Percentiles rank a stretch among this genome's conserved stretches.
phyloP scores from a whole-genome alignment of 2,797 vertebrate genomes.

The Melanogrammus aeglefinus region DNA sequence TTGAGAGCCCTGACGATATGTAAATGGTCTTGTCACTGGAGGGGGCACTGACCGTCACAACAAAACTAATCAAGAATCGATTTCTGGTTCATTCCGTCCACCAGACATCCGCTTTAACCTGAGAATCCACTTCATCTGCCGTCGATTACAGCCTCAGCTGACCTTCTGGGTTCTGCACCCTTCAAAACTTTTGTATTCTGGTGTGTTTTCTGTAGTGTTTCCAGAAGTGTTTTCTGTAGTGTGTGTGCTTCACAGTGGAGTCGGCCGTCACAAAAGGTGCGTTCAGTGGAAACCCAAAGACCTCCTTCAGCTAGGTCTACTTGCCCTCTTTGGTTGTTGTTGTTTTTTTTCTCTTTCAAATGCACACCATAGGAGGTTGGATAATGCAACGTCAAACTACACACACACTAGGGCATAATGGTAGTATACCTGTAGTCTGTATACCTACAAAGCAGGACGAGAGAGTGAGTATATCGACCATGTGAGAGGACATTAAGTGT shows the following conservation, averaged over 20 bases:
- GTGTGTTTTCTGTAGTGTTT: background rate
- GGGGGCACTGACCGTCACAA: background rate
- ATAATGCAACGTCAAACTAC: background rate
- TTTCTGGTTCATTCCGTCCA: background rate
- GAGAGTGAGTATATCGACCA: background rate
- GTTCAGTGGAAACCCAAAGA: too few relatives aligned
- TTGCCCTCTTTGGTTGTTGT: too few relatives aligned
- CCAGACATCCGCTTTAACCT: too few relatives aligned
- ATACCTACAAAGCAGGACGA: background rate
- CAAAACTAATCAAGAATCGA: background rate
- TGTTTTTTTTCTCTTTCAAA: background rate
- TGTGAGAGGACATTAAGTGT: background rate
- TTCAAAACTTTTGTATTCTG: background rate
- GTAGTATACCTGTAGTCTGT: background rate
- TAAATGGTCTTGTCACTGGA: background rate
- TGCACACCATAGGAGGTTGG: background rate
- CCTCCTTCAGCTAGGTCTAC: too few relatives aligned
- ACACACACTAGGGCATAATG: background rate
- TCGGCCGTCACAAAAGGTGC: too few relatives aligned
- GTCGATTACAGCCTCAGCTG: background rate
- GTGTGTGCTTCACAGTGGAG: too few relatives aligned
- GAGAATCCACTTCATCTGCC: too few relatives aligned
- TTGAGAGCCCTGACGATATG: background rate
- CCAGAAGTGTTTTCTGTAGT: too few relatives aligned
- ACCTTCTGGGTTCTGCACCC: background rate